Conservation (phyloP, 2,113 vertebrate species). For the Oncorhynchus tshawytscha region DNA sequence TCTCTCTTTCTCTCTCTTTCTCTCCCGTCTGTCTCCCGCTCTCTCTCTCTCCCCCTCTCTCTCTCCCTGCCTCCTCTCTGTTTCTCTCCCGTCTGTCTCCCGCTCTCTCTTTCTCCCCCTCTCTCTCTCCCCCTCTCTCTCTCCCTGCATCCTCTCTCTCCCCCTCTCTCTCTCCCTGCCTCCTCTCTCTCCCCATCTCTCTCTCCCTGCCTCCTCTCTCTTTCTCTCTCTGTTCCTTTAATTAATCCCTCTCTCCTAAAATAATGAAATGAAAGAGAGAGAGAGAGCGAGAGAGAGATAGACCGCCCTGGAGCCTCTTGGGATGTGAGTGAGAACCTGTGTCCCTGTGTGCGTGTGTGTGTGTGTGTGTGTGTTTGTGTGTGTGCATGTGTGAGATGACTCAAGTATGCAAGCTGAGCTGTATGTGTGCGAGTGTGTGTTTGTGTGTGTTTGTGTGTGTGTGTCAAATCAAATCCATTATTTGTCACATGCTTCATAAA, state of each 20-base stretch:
- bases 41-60: conserved; percentile 36
- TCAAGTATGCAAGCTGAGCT: neutral
- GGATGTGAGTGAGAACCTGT: conserved; percentile 12
- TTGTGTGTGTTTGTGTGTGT: neutral
- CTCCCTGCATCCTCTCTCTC: conserved; percentile 32
- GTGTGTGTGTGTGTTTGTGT: neutral
- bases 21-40: conserved; percentile 29
- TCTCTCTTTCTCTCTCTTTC: conserved; percentile 37
- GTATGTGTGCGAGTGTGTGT: neutral
- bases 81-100: conserved; percentile 35
- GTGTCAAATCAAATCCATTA: no score
- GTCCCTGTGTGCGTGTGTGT: neutral
- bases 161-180: conserved; percentile 41
- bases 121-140: conserved; percentile 42
- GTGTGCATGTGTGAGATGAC: neutral
- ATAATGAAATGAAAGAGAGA: conserved; percentile 39
- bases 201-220: conserved; percentile 30
- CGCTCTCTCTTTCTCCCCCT: conserved; percentile 26
- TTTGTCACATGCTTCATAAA: no score
- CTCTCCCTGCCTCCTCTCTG: no score
- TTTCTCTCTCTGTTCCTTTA: conserved; percentile 38
- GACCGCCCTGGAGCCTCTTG: no score
- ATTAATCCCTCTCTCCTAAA: conserved; percentile 2
- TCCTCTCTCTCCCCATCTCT: conserved; percentile 29
- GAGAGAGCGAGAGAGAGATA: neutral